A percentile compares a stretch with the other conserved stretches of the same genome.
Evolutionary conservation across 2,888 invertebrate genomes (phyloP).

Genomic region (Crepidodera aurea): DNA sequence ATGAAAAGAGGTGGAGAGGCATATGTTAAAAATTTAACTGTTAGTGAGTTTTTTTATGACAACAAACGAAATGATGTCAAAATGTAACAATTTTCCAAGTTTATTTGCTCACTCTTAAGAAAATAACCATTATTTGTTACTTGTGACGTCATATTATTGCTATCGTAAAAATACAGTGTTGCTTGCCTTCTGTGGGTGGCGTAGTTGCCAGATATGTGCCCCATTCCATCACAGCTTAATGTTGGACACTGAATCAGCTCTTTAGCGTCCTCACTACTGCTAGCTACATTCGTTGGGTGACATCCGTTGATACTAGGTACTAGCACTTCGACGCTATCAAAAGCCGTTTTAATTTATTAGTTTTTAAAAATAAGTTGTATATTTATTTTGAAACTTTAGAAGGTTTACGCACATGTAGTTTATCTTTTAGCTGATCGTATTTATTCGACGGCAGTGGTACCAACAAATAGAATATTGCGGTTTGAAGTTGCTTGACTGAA

Average conservation of each 20-base stretch:
- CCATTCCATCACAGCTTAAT: constrained; percentile 83
- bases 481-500: no score
- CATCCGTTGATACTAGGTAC: constrained; percentile 36
- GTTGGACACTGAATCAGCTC: constrained; percentile 84
- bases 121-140: background rate
- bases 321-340: constrained; percentile 42
- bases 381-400: no score
- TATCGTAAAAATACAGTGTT: constrained; percentile 42
- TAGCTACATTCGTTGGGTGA: background rate
- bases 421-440: no score
- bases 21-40: background rate
- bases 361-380: no score
- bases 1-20: no score
- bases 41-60: background rate
- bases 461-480: no score
- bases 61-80: no score
- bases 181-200: constrained; percentile 88
- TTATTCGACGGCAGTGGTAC: no score
- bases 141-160: background rate
- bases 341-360: constrained; percentile 21
- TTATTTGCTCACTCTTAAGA: no score
- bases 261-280: constrained; percentile 68
- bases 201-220: constrained; percentile 90
- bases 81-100: no score
- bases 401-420: no score